Evolutionary conservation across 2,797 vertebrate genomes (phyloP).

Genomic region (Eulemur coronatus): DNA sequence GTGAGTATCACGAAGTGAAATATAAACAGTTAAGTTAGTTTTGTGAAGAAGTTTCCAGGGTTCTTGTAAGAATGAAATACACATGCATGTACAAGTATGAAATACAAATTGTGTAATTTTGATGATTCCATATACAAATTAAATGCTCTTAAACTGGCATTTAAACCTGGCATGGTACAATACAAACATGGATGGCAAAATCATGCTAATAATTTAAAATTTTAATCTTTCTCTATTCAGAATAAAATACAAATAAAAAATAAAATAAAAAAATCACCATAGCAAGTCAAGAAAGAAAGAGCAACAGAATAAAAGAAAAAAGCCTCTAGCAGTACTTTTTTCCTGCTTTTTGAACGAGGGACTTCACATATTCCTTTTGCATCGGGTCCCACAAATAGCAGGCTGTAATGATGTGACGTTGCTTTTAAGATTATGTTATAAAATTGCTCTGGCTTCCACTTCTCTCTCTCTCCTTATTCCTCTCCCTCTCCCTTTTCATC

Average conservation of each 20-base stretch:
- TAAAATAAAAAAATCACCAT: constrained; percentile 39
- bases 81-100: neutral
- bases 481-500: neutral
- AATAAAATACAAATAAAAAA: neutral
- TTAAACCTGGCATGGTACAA: neutral
- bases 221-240: neutral
- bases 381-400: neutral
- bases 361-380: neutral
- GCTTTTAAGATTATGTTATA: neutral
- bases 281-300: neutral
- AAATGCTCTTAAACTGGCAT: neutral
- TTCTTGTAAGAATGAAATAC: neutral
- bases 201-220: neutral
- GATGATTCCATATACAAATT: neutral
- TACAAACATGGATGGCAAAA: neutral
- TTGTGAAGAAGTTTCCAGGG: neutral
- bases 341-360: neutral
- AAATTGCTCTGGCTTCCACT: neutral
- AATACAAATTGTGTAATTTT: neutral
- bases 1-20: neutral
- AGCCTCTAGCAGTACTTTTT: neutral
- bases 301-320: neutral
- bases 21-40: neutral
- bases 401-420: neutral
- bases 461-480: neutral